Evolutionary conservation across 2,888 invertebrate genomes (phyloP).

Genomic region (Micropterix aruncella): DNA sequence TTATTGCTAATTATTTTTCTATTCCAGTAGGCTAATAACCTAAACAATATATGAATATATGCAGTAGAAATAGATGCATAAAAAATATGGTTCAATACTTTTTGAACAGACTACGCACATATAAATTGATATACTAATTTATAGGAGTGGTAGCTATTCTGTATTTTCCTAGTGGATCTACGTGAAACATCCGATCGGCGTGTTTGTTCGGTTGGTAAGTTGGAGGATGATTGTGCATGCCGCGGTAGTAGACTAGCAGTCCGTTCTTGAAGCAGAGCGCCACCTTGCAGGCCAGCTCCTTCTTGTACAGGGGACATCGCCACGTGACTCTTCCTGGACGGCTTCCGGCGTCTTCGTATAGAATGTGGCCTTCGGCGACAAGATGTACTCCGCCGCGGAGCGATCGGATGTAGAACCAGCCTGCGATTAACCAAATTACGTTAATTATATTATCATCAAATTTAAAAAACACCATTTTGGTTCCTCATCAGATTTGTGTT

Average conservation of each 20-base stretch:
- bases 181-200: background rate
- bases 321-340: background rate
- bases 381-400: background rate
- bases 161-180: background rate
- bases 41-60: too few relatives aligned
- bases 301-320: background rate
- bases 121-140: too few relatives aligned
- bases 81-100: too few relatives aligned
- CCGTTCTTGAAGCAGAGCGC: background rate
- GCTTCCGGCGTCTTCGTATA: background rate
- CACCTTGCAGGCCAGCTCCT: background rate
- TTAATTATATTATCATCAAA: too few relatives aligned
- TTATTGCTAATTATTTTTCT: too few relatives aligned
- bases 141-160: background rate
- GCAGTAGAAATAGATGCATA: too few relatives aligned
- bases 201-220: background rate
- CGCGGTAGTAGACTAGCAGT: background rate
- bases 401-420: background rate
- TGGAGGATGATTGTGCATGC: background rate
- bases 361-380: background rate
- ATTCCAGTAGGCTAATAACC: too few relatives aligned
- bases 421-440: background rate
- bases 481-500: too few relatives aligned
- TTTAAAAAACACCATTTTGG: too few relatives aligned
- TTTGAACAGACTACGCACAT: too few relatives aligned